Conservation (phyloP, 2,797 vertebrate species). For the Lateolabrax maculatus region DNA sequence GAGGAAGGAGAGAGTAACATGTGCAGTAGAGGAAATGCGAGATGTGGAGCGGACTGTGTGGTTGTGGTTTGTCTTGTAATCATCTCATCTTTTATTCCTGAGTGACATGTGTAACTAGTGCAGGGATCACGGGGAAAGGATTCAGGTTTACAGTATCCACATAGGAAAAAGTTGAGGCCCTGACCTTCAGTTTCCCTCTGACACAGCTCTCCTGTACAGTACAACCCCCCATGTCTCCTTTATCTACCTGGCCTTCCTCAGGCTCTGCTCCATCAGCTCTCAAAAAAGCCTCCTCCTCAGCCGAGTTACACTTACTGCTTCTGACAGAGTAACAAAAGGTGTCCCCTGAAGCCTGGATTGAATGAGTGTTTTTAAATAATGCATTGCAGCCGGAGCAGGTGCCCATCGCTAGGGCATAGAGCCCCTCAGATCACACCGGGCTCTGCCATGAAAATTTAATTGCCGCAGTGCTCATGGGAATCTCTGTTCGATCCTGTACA, state of each 20-base stretch:
- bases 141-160: slow-evolving; percentile 39
- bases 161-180: slow-evolving; percentile 19
- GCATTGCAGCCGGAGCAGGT: slow-evolving; percentile 75
- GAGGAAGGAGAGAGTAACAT: slow-evolving; percentile 38
- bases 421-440: slow-evolving; percentile 79
- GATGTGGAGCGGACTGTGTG: slow-evolving; percentile 33
- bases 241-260: slow-evolving; percentile 60
- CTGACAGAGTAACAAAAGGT: slow-evolving; percentile 83
- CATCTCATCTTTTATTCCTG: slow-evolving; percentile 75
- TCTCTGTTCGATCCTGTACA: slow-evolving; percentile 66
- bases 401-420: slow-evolving; percentile 74
- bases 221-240: slow-evolving; percentile 45
- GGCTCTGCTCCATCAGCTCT: slow-evolving; percentile 50
- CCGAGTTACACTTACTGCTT: slow-evolving; percentile 72
- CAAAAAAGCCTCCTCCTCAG: slow-evolving; percentile 58
- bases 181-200: slow-evolving; percentile 65
- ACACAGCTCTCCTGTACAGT: slow-evolving; percentile 55
- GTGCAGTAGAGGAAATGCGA: slow-evolving; percentile 38
- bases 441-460: slow-evolving; percentile 81
- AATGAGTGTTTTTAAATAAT: slow-evolving; percentile 85
- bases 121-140: slow-evolving; percentile 42
- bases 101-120: slow-evolving; percentile 63
- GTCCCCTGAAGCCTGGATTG: slow-evolving; percentile 80
- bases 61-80: slow-evolving; percentile 66
- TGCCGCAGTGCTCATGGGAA: slow-evolving; percentile 72